Conservation (phyloP, 92 coral and sea anemone species). For the Heliopora coerulea region DNA sequence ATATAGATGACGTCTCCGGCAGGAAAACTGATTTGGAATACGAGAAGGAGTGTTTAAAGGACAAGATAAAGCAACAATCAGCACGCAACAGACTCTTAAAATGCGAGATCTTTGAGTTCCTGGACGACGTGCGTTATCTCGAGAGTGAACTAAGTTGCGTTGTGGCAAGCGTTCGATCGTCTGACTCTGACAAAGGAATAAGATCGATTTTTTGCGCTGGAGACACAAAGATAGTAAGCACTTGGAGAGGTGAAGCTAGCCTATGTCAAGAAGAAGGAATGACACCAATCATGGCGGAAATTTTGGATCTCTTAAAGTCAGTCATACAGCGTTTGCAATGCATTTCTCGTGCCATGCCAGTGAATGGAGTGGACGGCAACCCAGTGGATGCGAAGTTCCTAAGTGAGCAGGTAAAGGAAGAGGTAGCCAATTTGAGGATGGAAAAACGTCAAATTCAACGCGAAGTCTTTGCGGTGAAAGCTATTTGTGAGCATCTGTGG, state of each 20-base stretch:
- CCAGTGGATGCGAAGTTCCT: conserved; percentile 18
- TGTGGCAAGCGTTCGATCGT: conserved; percentile 64
- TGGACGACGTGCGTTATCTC: conserved; percentile 68
- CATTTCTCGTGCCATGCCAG: not conserved
- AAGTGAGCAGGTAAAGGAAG: conserved; percentile 67
- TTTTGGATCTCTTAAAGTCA: conserved; percentile 26
- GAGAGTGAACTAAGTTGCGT: conserved; percentile 69
- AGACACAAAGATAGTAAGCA: conserved; percentile 40
- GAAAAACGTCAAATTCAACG: conserved; percentile 63
- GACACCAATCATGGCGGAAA: conserved; percentile 35
- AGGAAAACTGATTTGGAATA: not conserved
- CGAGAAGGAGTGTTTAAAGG: conserved; percentile 15
- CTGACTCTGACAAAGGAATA: not conserved
- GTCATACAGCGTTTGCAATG: conserved; percentile 10
- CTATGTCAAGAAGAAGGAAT: conserved; percentile 26
- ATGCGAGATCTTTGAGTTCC: conserved; percentile 68
- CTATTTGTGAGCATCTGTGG: conserved; percentile 61
- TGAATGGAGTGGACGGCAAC: not conserved
- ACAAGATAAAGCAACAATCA: conserved; percentile 21
- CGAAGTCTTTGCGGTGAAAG: conserved; percentile 61
- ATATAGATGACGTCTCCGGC: not conserved
- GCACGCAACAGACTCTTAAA: conserved; percentile 21
- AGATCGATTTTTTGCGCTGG: not conserved
- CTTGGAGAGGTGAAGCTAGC: conserved; percentile 61
- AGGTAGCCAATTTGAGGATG: conserved; percentile 68